Percentiles rank a stretch among this genome's conserved stretches.
Evolutionary conservation across 2,888 invertebrate genomes (phyloP).

Genomic region (Drepana falcataria): DNA sequence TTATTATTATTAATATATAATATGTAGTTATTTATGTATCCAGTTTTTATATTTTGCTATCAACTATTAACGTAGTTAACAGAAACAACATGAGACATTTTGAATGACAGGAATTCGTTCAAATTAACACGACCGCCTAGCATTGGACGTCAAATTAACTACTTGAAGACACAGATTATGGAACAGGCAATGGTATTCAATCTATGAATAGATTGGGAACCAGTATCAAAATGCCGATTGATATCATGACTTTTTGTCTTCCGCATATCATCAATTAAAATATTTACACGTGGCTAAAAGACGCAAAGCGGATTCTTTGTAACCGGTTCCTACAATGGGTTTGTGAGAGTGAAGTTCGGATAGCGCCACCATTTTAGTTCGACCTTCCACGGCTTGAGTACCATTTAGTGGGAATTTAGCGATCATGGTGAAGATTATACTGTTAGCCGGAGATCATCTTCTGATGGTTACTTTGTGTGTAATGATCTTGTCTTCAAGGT

Average conservation of each 20-base stretch:
- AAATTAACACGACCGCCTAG: background rate
- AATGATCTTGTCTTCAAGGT: conserved; percentile 63
- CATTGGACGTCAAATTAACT: background rate
- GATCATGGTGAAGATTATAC: conserved; percentile 17
- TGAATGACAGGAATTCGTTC: no score
- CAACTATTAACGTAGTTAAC: no score
- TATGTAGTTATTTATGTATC: no score
- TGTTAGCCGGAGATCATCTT: conserved; percentile 35
- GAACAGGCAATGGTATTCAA: conserved; percentile 25
- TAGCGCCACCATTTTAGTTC: conserved; percentile 57
- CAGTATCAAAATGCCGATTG: conserved; percentile 46
- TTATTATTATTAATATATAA: no score
- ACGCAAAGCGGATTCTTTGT: conserved; percentile 63
- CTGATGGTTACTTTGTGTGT: conserved; percentile 41
- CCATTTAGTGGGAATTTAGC: conserved; percentile 13
- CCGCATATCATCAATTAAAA: conserved; percentile 75
- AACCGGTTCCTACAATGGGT: conserved; percentile 66
- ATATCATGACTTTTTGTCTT: conserved; percentile 61
- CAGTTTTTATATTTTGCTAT: no score
- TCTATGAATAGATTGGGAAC: conserved; percentile 36
- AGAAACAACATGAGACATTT: no score
- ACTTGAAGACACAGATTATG: conserved; percentile 5
- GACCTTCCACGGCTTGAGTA: conserved; percentile 39
- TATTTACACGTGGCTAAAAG: conserved; percentile 71
- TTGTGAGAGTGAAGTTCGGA: conserved; percentile 57